These are phyloP conservation scores for Oxystoma pomonae DNA, from an alignment of 2,888 invertebrate genomes.

Conservation along the genomic window DNA sequence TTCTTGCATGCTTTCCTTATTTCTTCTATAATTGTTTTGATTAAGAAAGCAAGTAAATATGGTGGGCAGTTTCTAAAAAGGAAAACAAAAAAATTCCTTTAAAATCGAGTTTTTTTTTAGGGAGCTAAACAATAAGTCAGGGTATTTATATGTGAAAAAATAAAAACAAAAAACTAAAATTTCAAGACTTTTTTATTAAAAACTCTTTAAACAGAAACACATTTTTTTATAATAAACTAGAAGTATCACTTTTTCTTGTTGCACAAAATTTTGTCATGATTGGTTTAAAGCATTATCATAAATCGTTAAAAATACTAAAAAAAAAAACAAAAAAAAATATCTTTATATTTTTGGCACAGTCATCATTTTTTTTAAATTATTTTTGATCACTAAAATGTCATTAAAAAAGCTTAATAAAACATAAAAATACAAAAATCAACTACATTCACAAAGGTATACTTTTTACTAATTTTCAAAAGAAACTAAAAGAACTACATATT, in stretches of 20 bases:
- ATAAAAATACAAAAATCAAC: background rate
- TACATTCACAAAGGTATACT: background rate
- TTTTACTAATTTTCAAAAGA: too few relatives aligned
- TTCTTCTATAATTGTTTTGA: constrained; percentile 65
- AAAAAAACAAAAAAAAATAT: too few relatives aligned
- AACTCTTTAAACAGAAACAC: background rate
- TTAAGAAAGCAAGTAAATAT: constrained; percentile 62
- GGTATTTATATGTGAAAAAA: too few relatives aligned
- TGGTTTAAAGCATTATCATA: background rate
- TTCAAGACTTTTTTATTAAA: background rate
- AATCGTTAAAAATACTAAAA: background rate
- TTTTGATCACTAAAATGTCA: background rate
- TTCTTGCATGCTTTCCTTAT: constrained; percentile 60
- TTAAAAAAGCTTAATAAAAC: too few relatives aligned
- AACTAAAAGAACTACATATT: background rate
- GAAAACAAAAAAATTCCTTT: background rate
- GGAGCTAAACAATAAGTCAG: too few relatives aligned
- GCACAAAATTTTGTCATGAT: background rate
- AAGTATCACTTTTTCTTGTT: background rate
- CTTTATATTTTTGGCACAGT: background rate
- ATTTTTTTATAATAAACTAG: background rate
- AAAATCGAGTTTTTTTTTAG: too few relatives aligned
- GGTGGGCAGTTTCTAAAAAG: constrained; percentile 67
- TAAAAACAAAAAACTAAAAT: too few relatives aligned
- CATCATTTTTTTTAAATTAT: background rate